Evolutionary conservation across 1,140 invertebrate species (phyloP), one percentile per base, ranked within the genome.

Genomic region (Nasonia giraulti): DNA sequence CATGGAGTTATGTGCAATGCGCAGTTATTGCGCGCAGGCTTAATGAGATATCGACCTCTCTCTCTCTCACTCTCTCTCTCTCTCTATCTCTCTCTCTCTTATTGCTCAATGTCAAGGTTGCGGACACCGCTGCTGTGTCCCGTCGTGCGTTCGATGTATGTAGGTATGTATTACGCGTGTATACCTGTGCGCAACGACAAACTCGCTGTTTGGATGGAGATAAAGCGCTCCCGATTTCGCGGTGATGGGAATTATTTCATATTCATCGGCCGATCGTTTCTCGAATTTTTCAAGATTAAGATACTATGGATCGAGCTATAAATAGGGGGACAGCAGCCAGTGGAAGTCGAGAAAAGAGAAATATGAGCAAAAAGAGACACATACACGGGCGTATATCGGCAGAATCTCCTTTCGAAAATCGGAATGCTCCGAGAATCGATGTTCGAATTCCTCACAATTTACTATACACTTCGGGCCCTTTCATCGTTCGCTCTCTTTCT

Each of bases 361-460:
- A 78, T 78, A 80, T 71, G 44, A 79, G 78, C 47, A 78, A 78
- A 84, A 73, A 55, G 44, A 1, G 27, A 55, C 4, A 50, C 23
- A 20, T 71, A 33, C 33, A 75, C 37, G 33, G 74, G 44, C 20
- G 23, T 44, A 55, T 85, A 85, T 85, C 78, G 73, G 71, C n/a
- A 50, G 69, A 81, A 71, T 55, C 74, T 66, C 77, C 23, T 74
- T 55, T 82, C 85, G 62, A 73, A 83, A 82, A 82, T 87, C 84
- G 87, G 87, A 89, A 89, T 89, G 88, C 87, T 85, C 85, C 27
- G 75, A 83, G 80, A 80, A 86, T 86, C 80, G 80, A 86, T 86
- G 85, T 20, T 55, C 55, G 83, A 82, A 88, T 88, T 89, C 88
- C 71, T 86, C 80, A 87, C 87, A 88, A 89, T 89, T 90, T 89